Percentiles rank a stretch among this genome's conserved stretches.
Evolutionary conservation across 1,140 invertebrate genomes (phyloP).

Genomic region (Atopsyche davidsoni): DNA sequence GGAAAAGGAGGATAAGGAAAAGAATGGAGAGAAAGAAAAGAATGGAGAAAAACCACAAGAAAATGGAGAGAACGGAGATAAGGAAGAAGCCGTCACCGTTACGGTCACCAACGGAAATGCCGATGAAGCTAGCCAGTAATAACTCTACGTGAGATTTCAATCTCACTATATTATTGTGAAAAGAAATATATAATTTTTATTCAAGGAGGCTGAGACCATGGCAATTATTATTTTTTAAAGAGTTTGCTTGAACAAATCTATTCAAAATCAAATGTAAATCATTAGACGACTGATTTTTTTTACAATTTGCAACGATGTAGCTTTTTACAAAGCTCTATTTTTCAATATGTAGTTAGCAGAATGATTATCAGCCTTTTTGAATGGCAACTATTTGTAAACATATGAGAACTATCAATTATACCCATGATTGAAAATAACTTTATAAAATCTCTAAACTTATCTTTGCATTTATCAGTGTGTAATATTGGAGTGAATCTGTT

Average conservation of each 20-base stretch:
- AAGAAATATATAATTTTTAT: constrained; percentile 18
- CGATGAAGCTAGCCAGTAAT: constrained; percentile 40
- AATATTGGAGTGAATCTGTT: too few relatives aligned
- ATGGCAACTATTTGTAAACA: constrained; percentile 25
- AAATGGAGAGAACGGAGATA: constrained; percentile 43
- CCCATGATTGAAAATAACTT: too few relatives aligned
- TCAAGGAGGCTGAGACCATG: constrained; percentile 18
- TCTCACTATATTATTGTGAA: constrained; percentile 11
- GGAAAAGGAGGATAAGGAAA: constrained; percentile 52
- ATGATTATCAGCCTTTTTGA: constrained; percentile 21
- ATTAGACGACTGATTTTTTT: constrained; percentile 4
- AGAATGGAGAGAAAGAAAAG: constrained; percentile 48
- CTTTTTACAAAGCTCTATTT: constrained; percentile 12
- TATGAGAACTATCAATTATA: too few relatives aligned
- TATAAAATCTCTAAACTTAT: too few relatives aligned
- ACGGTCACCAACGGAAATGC: constrained; percentile 48
- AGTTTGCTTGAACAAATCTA: constrained; percentile 11
- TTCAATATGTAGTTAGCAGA: constrained; percentile 16
- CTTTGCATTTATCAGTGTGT: too few relatives aligned
- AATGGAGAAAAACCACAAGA: constrained; percentile 40
- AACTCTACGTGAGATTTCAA: not conserved
- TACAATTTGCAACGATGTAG: constrained; percentile 12
- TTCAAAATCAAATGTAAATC: constrained; percentile 1
- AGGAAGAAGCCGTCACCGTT: constrained; percentile 35
- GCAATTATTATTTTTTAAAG: constrained; percentile 16